Base-by-base conservation (phyloP, 2,888 invertebrate species). In the Drosophila monieri region DNA sequence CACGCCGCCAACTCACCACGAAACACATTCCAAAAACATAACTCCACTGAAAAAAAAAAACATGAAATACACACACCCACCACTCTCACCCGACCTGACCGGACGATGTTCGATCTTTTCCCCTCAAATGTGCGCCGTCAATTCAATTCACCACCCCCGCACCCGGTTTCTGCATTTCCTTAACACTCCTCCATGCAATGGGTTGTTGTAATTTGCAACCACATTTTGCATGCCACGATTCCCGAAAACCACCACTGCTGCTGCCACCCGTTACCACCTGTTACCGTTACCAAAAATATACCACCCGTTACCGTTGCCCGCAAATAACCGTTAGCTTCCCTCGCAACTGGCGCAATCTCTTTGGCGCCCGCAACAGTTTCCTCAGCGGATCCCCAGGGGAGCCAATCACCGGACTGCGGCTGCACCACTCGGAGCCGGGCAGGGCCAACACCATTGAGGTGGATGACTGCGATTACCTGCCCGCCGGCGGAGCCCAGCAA, bases 401-500 rank as follows among this genome's bases (percentile, higher is more conserved):
- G 52, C 78, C 85, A 37, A 78, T 76, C 37, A 80, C 77, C 51
- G 88, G 78, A 35, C 71, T 77, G 25, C 74, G 77, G 30, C 59
- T 76, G 35, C 73, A 76, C 27, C 76, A 76, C 30, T 47, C 88
- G 64, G 91, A 90, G 73, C 89, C 81, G 46, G 89, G 88, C 67
- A 90, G 91, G 59, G 91, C 91, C 70, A 91, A 90, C 70, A 90
- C 90, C 46, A 90, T 90, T 53, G 90, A 91, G 80, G 90, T 90
- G 66, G 90, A 90, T 67, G 91, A 90, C 78, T 91, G 89, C 73
- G 91, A 90, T 74, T 90, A 85, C 77, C 66, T 77, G 66, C 76
- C 85, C 8, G 76, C 67, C 49, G 78, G 81, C 30, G 79, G 80
- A 41, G 74, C 85, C 52, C 89, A 88, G 68, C 90, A 88, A 56